Evolutionary conservation across 2,113 vertebrate genomes (phyloP).

Genomic region (Colinus virginianus): DNA sequence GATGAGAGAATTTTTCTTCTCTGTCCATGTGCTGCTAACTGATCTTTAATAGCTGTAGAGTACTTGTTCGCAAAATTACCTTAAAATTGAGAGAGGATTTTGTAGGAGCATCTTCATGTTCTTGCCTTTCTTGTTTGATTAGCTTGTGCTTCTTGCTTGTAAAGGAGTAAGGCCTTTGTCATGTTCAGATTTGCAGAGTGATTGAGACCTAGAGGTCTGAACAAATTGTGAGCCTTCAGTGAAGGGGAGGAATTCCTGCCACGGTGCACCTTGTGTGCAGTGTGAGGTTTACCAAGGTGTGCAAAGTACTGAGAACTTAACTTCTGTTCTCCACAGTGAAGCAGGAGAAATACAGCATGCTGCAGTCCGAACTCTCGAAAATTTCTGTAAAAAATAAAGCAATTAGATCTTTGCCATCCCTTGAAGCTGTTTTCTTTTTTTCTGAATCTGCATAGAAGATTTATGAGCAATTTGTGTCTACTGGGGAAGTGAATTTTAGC

Average conservation of each 20-base stretch:
- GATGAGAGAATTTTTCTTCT: neutral
- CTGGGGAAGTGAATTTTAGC: neutral
- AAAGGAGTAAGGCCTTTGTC: neutral
- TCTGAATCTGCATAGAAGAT: neutral
- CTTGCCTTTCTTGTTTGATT: neutral
- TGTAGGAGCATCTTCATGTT: neutral
- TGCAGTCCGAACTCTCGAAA: neutral
- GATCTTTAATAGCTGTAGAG: neutral
- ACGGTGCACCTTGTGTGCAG: neutral
- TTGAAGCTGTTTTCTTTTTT: neutral
- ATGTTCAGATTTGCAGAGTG: neutral
- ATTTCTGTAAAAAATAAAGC: neutral
- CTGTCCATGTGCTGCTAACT: neutral
- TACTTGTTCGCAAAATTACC: neutral
- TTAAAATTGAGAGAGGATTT: neutral
- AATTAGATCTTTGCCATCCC: neutral
- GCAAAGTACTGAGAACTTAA: neutral
- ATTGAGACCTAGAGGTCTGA: neutral
- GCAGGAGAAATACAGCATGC: neutral
- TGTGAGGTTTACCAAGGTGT: neutral
- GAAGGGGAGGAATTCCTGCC: neutral
- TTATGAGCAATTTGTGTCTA: neutral
- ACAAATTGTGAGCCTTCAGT: neutral
- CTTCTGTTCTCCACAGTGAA: neutral
- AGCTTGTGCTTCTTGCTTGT: neutral